A percentile compares a stretch with the other conserved stretches of the same genome.
Evolutionary conservation across 2,113 vertebrate species (phyloP).

Genomic region (Regulus satrapa): DNA sequence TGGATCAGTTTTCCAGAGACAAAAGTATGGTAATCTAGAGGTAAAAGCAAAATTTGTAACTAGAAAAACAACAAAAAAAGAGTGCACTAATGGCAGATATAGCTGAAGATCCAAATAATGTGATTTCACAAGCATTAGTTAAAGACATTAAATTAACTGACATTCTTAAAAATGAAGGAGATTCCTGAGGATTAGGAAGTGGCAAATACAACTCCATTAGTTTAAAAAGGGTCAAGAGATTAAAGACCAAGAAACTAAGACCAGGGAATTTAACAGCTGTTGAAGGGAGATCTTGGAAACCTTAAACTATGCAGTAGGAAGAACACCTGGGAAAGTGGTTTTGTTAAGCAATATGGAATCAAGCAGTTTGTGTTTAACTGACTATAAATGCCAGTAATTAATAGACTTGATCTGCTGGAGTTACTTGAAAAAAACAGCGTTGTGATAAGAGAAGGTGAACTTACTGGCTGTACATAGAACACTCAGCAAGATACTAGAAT

Average conservation of each 20-base stretch:
- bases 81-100: neutral
- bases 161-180: constrained; percentile 46
- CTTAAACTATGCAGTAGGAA: constrained; percentile 51
- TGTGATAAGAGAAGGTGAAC: constrained; percentile 31
- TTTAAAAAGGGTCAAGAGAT: constrained; percentile 69
- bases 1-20: constrained; percentile 32
- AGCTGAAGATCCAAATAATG: neutral
- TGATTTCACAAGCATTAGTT: constrained; percentile 4
- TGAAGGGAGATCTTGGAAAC: constrained; percentile 57
- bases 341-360: constrained; percentile 33
- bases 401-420: constrained; percentile 1
- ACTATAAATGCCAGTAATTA: constrained; percentile 25
- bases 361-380: constrained; percentile 61
- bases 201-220: constrained; percentile 74
- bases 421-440: constrained; percentile 49
- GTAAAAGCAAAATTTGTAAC: neutral
- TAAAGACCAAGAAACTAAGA: constrained; percentile 69
- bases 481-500: neutral
- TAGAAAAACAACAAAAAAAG: neutral
- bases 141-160: constrained; percentile 26
- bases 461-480: constrained; percentile 1
- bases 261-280: constrained; percentile 69
- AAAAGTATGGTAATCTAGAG: neutral
- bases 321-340: constrained; percentile 70
- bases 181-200: constrained; percentile 73